These are phyloP conservation scores for Aepyceros melampus DNA, from an alignment of 2,113 vertebrate genomes.

Conservation along the genomic window DNA sequence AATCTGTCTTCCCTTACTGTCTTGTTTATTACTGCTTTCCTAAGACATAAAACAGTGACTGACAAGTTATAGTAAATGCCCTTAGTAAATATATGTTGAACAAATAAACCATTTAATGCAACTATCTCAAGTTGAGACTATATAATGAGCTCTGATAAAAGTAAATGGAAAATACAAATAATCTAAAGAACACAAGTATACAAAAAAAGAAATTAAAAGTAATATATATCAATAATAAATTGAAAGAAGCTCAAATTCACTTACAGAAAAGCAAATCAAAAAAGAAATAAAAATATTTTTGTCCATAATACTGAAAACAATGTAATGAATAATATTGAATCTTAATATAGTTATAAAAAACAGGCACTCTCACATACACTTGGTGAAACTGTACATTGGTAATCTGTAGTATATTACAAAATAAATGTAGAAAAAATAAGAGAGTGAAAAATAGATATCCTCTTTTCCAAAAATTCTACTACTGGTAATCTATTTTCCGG, in stretches of 20 bases:
- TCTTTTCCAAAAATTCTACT: not conserved
- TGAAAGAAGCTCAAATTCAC: not conserved
- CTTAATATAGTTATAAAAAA: not conserved
- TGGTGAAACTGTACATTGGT: not conserved
- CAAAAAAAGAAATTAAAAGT: not conserved
- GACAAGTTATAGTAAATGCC: not conserved
- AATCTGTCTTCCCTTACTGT: not conserved
- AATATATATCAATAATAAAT: not conserved
- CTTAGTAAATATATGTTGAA: not conserved
- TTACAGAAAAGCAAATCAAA: not conserved
- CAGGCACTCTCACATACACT: not conserved
- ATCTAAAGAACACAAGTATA: not conserved
- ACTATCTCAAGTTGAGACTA: not conserved
- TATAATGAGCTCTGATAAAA: not conserved
- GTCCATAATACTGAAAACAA: not conserved
- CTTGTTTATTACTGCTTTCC: not conserved
- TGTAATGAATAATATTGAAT: not conserved
- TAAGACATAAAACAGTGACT: not conserved
- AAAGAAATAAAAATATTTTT: not conserved
- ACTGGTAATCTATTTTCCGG: not conserved
- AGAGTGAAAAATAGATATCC: not conserved
- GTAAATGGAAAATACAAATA: not conserved
- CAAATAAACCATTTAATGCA: not conserved
- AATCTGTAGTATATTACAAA: not conserved
- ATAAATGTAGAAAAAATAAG: not conserved